phyloP scores from a whole-genome alignment of 1,140 invertebrate genomes.

The Aphelenchoides fujianensis region DNA sequence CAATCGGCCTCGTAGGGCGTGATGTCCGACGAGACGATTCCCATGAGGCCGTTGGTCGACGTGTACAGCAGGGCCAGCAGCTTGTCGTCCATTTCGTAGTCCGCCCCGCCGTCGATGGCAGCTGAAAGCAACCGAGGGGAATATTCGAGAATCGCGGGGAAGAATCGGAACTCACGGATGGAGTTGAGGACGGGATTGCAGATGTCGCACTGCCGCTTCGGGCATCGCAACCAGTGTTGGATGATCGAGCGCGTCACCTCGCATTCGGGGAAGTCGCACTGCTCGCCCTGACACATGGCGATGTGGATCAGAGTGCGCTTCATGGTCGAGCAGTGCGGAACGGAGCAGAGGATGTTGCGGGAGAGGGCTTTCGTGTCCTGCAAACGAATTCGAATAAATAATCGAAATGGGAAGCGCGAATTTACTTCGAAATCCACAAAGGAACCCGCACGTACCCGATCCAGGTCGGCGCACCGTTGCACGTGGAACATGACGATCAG shows the following conservation, averaged over 20 bases:
- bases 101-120: conserved; percentile 3
- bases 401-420: neutral
- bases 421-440: too few relatives aligned
- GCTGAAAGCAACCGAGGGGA: neutral
- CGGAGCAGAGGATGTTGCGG: conserved; percentile 10
- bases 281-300: conserved; percentile 9
- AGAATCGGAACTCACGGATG: conserved; percentile 17
- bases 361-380: neutral
- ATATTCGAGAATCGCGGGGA: neutral
- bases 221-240: conserved; percentile 10
- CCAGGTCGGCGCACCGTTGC: conserved; percentile 14
- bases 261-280: conserved; percentile 18
- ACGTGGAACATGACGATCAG: conserved; percentile 22
- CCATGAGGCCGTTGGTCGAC: conserved; percentile 5
- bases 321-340: conserved; percentile 15
- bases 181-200: conserved; percentile 8
- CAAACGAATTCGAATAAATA: neutral
- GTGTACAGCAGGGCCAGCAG: conserved; percentile 16
- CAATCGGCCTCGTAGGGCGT: neutral
- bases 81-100: conserved; percentile 14
- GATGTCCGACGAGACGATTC: neutral
- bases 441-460: conserved; percentile 9
- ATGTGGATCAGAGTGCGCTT: conserved; percentile 17
- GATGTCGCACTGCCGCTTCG: neutral
- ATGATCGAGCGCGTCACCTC: conserved; percentile 14